phyloP scores from a whole-genome alignment of 2,113 vertebrate genomes.

The Mellivora capensis region DNA sequence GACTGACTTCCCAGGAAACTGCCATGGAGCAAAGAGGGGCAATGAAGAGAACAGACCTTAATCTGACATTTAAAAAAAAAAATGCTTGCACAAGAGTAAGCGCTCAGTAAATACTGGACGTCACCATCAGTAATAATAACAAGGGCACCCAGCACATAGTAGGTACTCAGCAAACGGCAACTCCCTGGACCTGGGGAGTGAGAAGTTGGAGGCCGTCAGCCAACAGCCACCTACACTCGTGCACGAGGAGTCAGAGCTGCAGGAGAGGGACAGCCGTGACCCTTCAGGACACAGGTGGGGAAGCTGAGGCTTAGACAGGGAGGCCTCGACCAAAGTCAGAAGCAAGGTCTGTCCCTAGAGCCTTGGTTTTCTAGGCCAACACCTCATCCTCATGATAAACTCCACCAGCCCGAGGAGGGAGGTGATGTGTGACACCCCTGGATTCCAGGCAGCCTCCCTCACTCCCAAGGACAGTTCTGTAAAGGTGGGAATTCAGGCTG shows the following conservation, averaged over 20 bases:
- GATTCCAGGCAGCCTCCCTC: background rate
- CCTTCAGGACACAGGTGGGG: background rate
- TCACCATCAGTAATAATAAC: background rate
- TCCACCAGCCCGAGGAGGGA: background rate
- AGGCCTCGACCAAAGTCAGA: background rate
- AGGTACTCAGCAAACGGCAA: background rate
- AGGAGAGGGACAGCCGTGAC: background rate
- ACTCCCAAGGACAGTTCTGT: background rate
- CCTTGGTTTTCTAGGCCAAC: background rate
- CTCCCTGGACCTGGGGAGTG: background rate
- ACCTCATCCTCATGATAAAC: background rate
- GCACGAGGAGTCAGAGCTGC: background rate
- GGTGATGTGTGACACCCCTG: background rate
- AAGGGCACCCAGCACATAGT: background rate
- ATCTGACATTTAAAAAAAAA: background rate
- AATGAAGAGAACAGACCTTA: background rate
- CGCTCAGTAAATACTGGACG: background rate
- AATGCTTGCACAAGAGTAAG: background rate
- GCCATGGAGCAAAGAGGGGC: background rate
- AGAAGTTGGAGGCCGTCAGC: background rate
- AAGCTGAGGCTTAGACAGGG: background rate
- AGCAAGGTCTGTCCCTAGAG: background rate
- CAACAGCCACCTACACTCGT: background rate
- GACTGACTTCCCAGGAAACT: background rate
- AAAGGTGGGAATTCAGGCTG: background rate